Evolutionary conservation across 92 coral and sea anemone genomes (phyloP).

Genomic region (Heteractis magnifica): DNA sequence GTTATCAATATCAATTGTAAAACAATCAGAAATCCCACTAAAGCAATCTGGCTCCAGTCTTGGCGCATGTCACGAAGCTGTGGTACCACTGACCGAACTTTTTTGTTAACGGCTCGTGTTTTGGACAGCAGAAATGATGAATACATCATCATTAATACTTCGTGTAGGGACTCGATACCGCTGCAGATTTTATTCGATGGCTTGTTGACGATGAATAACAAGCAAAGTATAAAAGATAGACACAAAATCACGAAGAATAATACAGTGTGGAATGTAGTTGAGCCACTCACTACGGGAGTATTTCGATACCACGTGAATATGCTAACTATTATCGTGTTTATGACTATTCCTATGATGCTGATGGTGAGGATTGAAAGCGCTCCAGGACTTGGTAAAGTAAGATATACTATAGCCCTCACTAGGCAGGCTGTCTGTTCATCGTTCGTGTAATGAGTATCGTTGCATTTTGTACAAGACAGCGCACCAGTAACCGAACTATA

Average conservation of each 20-base stretch:
- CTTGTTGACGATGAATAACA: conserved; percentile 44
- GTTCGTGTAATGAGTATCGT: conserved; percentile 73
- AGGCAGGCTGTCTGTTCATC: conserved; percentile 62
- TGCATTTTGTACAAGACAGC: conserved; percentile 56
- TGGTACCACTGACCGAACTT: conserved; percentile 59
- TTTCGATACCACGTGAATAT: conserved; percentile 43
- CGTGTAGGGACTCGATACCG: conserved; percentile 43
- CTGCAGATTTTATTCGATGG: conserved; percentile 67
- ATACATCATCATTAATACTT: conserved; percentile 46
- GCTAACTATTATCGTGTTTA: conserved; percentile 48
- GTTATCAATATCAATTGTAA: conserved; percentile 64
- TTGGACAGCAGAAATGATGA: conserved; percentile 71
- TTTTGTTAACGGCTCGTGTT: conserved; percentile 60
- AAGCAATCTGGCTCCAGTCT: conserved; percentile 42
- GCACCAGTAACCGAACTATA: conserved; percentile 70
- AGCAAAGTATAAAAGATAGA: conserved; percentile 53
- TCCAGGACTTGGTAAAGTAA: conserved; percentile 56
- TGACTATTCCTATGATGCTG: conserved; percentile 60
- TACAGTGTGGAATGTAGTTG: conserved; percentile 52
- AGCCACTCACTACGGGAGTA: conserved; percentile 69
- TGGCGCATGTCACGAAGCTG: conserved; percentile 46
- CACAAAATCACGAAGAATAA: conserved; percentile 53
- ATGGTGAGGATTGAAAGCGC: conserved; percentile 61
- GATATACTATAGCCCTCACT: conserved; percentile 54
- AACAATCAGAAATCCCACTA: conserved; percentile 46